A percentile compares a stretch with the other conserved stretches of the same genome.
These are phyloP conservation scores for Darevskia nairensis DNA, from an alignment of 2,797 vertebrate species.

Conservation along the genomic window DNA sequence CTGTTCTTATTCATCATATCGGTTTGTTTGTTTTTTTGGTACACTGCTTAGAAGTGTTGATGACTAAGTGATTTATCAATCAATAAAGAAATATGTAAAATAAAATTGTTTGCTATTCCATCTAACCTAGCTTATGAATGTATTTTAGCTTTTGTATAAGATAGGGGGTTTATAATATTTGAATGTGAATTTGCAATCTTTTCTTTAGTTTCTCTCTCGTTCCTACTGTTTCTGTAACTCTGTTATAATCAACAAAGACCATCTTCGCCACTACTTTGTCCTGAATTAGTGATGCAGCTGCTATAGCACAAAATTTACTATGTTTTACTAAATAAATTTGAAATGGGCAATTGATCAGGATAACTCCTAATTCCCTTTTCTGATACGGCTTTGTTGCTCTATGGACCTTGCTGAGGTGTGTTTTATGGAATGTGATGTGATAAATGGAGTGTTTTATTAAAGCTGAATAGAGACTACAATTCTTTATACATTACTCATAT, in stretches of 20 bases:
- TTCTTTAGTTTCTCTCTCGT: not conserved
- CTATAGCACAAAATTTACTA: not conserved
- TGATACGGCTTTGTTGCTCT: not conserved
- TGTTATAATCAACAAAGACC: not conserved
- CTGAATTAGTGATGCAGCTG: not conserved
- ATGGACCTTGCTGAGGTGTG: not conserved
- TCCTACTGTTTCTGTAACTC: not conserved
- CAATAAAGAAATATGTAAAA: no score
- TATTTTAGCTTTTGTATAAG: not conserved
- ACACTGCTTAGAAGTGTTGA: no score
- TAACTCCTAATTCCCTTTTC: not conserved
- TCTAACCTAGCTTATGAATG: not conserved
- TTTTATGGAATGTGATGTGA: not conserved
- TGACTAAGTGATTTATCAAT: no score
- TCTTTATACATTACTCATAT: not conserved
- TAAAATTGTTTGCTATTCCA: not conserved
- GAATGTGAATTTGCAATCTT: not conserved
- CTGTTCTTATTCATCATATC: no score
- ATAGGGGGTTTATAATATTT: not conserved
- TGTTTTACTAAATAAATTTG: conserved; percentile 14
- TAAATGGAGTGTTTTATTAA: conserved; percentile 4
- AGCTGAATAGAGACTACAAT: conserved; percentile 15
- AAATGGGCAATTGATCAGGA: conserved; percentile 10
- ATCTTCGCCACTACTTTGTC: not conserved
- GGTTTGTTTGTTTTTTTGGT: no score